Base-by-base conservation (phyloP, 1,140 invertebrate species). In the Drosophila kurseongensis region DNA sequence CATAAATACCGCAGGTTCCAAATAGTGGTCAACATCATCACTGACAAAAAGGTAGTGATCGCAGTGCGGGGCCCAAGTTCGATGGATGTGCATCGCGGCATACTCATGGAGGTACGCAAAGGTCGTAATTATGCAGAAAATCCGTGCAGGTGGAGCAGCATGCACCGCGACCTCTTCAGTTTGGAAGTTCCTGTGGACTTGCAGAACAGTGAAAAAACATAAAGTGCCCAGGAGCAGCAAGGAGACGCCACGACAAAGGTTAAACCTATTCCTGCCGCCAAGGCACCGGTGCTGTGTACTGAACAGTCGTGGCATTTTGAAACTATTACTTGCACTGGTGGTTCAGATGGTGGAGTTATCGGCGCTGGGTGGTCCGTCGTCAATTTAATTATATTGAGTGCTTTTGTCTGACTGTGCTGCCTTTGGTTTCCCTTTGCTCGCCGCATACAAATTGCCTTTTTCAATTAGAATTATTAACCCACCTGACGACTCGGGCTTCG, bases 301-400 rank as follows among this genome's bases (percentile, higher is more conserved):
- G 36, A 80, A 62, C 23, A 66, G 66, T 57, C 61, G 78, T 60
- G 67, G 59, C 83, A 88, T 86, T 63, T 60, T 78, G 42, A 54
- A 62, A 65, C 68, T 61, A 60, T 14, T 57, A 61, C 67, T 76
- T n/a, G 60, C 60, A 62, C 45, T 63, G 42, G 18, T 23, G 50
- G 41, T 41, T 56, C n/a, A 9, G 58, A 16, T 55, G 59, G 40
- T 35, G 18, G 7, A 36, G 13, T 42, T 40, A 36, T 72, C 59
- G 57, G 36, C 36, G 42, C 23, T 52, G 47, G 57, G 42, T 57
- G 51, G 44, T 50, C 59, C 67, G 62, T 38, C 66, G 75, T 67
- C 75, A 83, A 83, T 89, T 88, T 88, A 88, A 88, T 88, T 89
- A 88, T 77, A 82, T 88, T 89, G 84, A 88, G 83, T 88, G 83